Evolutionary conservation across 1,140 invertebrate species (phyloP).

Genomic region (Galleria mellonella): DNA sequence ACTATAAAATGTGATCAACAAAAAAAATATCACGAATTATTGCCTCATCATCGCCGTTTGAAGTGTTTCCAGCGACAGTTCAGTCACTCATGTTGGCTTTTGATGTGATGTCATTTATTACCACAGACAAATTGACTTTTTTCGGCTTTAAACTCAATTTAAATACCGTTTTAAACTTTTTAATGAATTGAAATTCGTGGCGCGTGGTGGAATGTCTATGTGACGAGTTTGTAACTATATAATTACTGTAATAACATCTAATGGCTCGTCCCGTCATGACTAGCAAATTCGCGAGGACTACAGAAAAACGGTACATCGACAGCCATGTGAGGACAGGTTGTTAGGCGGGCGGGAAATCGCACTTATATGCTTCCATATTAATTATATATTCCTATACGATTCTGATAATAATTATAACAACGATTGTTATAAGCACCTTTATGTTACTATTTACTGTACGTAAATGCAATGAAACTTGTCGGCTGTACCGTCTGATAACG

Average conservation of each 20-base stretch:
- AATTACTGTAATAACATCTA: slow-evolving; percentile 16
- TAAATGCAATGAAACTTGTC: slow-evolving; percentile 55
- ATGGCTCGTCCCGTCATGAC: slow-evolving; percentile 6
- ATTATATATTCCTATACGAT: neutral
- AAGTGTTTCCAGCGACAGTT: slow-evolving; percentile 10
- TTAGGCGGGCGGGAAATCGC: slow-evolving; percentile 20
- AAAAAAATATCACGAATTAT: too few species aligned
- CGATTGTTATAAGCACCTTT: too few species aligned
- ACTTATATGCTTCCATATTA: neutral
- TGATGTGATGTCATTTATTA: slow-evolving; percentile 16
- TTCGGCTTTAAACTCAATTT: slow-evolving; percentile 11
- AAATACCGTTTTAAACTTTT: slow-evolving; percentile 18
- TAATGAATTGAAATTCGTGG: slow-evolving; percentile 17
- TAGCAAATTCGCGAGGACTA: neutral
- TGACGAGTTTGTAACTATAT: slow-evolving; percentile 8
- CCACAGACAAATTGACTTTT: slow-evolving; percentile 15
- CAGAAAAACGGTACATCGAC: slow-evolving; percentile 1
- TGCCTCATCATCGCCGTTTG: too few species aligned
- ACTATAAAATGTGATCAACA: too few species aligned
- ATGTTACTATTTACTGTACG: slow-evolving; percentile 47
- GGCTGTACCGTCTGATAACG: slow-evolving; percentile 49
- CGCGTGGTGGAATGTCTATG: slow-evolving; percentile 14
- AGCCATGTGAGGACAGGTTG: neutral
- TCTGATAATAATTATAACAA: too few species aligned
- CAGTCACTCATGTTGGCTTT: slow-evolving; percentile 1